Evolutionary conservation across 1,140 invertebrate genomes (phyloP), one percentile per base, ranked within the genome.

Genomic region (Drosophila tropicalis): DNA sequence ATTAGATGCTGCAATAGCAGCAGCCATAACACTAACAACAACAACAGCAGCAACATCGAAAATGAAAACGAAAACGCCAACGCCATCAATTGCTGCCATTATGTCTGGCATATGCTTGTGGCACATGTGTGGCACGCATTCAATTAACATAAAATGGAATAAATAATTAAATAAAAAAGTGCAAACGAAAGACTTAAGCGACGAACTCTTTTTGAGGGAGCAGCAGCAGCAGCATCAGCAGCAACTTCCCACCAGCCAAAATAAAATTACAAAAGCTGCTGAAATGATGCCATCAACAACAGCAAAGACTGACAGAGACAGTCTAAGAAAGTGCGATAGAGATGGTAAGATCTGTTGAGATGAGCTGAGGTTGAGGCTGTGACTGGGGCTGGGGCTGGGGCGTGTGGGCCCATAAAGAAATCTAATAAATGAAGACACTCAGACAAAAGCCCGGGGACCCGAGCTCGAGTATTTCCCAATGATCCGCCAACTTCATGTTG

Each of bases 261-360:
- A 34, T 25, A 39, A 71, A 58, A 76, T 76, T 79, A 66, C 76
- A 76, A 76, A 66, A 79, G 68, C 76, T 76, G 72, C 64, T 79
- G 76, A 79, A 79, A 76, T 79, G 76, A 79, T 79, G 76, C 76
- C 76, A 76, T 79, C 73, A 76, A 72, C 76, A 72, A 57, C 69
- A 66, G 44, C 17, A 58, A 47, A 63, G 63, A 72, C 62, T 68
- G 68, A 58, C 29, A 57, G 22, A 34, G 55, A 57, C 56, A 58
- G 56, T 6, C 4, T 32, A 9, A 58, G n/a, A 36, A 25, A 58
- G 56, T n/a, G 56, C 36, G 56, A 36, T 15, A 58, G 56, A 58
- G n/a, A 36, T 34, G 22, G 10, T 15, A 6, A 58, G 56, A 58
- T 58, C 56, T 51, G 17, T 22, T 19, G 44, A 58, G 56, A 36